Percentiles rank a stretch among this genome's conserved stretches.
phyloP scores from a whole-genome alignment of 2,888 invertebrate genomes.

The Spilosoma lubricipeda region DNA sequence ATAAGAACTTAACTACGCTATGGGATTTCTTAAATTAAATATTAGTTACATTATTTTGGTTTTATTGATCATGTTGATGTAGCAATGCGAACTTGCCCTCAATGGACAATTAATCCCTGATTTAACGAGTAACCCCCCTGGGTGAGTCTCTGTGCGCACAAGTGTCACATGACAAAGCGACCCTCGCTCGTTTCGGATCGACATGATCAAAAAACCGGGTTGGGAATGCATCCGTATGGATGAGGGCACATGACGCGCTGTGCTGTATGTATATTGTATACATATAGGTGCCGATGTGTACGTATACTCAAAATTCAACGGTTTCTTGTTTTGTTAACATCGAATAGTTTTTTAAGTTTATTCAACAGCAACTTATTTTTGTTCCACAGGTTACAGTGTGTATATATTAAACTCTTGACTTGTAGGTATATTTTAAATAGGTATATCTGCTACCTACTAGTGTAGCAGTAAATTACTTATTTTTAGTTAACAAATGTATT shows the following conservation, averaged over 20 bases:
- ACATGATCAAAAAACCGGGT: slow-evolving; percentile 79
- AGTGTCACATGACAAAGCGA: slow-evolving; percentile 84
- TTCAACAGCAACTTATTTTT: neutral
- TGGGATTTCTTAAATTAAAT: neutral
- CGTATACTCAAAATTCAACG: slow-evolving; percentile 20
- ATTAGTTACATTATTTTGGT: slow-evolving; percentile 32
- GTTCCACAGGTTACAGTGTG: neutral
- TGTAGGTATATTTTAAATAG: neutral
- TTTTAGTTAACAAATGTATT: slow-evolving; percentile 23
- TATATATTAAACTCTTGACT: neutral
- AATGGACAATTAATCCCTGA: slow-evolving; percentile 76
- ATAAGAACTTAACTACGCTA: neutral
- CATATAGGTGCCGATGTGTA: slow-evolving; percentile 16
- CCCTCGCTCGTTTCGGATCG: slow-evolving; percentile 76
- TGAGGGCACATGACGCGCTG: slow-evolving; percentile 57
- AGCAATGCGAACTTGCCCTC: slow-evolving; percentile 53
- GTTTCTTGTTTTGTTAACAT: slow-evolving; percentile 18
- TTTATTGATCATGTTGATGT: slow-evolving; percentile 49
- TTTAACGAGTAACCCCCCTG: slow-evolving; percentile 80
- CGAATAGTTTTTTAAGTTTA: neutral
- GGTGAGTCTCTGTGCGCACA: slow-evolving; percentile 77
- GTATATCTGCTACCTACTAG: neutral
- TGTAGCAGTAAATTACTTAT: neutral
- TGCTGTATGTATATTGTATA: slow-evolving; percentile 27
- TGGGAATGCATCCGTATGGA: slow-evolving; percentile 78